Evolutionary conservation across 2,797 vertebrate genomes (phyloP).

Genomic region (Megalops cyprinoides): DNA sequence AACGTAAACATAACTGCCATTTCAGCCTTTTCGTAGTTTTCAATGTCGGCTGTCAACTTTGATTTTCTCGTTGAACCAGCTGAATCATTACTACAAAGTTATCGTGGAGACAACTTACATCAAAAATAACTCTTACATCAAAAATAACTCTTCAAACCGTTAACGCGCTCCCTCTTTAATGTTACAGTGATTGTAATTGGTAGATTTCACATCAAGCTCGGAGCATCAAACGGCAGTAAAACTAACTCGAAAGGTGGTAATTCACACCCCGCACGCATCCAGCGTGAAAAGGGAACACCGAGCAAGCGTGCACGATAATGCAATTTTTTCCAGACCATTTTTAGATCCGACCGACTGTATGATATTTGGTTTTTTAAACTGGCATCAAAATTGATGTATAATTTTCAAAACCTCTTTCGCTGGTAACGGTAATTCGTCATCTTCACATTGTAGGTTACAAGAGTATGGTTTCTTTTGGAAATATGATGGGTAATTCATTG

Average conservation of each 20-base stretch:
- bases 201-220: conserved; percentile 12
- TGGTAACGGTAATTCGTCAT: not conserved
- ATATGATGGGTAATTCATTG: not conserved
- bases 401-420: not conserved
- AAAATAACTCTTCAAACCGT: conserved; percentile 5
- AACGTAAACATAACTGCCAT: not conserved
- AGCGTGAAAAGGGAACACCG: conserved; percentile 4
- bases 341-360: conserved; percentile 9
- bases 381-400: not conserved
- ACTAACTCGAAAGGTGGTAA: conserved; percentile 9
- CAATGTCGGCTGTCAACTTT: conserved; percentile 23
- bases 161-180: conserved; percentile 10
- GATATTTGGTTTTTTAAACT: not conserved
- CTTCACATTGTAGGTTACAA: not conserved
- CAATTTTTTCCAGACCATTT: conserved; percentile 9
- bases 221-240: conserved; percentile 17
- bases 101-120: conserved; percentile 13
- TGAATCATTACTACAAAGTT: conserved; percentile 19
- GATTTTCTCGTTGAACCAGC: not conserved
- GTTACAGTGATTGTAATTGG: conserved; percentile 15
- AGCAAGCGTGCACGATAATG: conserved; percentile 6
- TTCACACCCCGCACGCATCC: conserved; percentile 9
- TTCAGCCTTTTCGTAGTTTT: not conserved
- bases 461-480: conserved; percentile 10
- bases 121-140: conserved; percentile 23